Conservation (phyloP, 2,888 invertebrate species). For the Caenorhabditis angaria region DNA sequence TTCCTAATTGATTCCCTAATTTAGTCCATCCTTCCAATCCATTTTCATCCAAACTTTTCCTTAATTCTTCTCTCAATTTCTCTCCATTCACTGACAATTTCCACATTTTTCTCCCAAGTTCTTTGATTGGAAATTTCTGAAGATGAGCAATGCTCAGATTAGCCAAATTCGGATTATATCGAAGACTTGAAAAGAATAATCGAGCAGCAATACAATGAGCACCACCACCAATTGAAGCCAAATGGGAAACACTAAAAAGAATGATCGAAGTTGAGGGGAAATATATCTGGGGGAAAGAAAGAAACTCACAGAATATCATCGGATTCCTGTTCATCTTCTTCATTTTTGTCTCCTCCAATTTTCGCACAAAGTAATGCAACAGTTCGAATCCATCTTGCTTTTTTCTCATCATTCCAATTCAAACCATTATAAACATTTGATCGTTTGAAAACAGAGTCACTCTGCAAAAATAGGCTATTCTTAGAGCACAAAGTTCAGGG, state of each 20-base stretch:
- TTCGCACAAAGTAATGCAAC: slow-evolving; percentile 26
- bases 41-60: slow-evolving; percentile 5
- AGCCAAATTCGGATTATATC: slow-evolving; percentile 43
- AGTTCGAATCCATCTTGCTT: slow-evolving; percentile 24
- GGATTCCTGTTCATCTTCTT: no score
- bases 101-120: slow-evolving; percentile 47
- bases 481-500: neutral
- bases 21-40: slow-evolving; percentile 38
- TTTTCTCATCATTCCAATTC: slow-evolving; percentile 24
- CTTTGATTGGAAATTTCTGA: slow-evolving; percentile 42
- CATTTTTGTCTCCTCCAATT: slow-evolving; percentile 13
- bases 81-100: slow-evolving; percentile 44
- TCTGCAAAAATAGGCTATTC: neutral
- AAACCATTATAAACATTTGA: slow-evolving; percentile 23
- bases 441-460: slow-evolving; percentile 26
- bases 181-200: slow-evolving; percentile 42
- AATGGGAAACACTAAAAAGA: slow-evolving; percentile 16
- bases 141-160: slow-evolving; percentile 45
- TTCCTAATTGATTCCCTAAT: no score
- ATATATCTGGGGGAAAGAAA: neutral
- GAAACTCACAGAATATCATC: slow-evolving; percentile 7
- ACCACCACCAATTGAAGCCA: slow-evolving; percentile 29
- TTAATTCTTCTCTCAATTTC: slow-evolving; percentile 3
- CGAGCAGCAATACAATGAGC: slow-evolving; percentile 34
- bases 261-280: neutral